A percentile compares a stretch with the other conserved stretches of the same genome.
Conservation (phyloP, 2,888 invertebrate species). For the Macaria notata region DNA sequence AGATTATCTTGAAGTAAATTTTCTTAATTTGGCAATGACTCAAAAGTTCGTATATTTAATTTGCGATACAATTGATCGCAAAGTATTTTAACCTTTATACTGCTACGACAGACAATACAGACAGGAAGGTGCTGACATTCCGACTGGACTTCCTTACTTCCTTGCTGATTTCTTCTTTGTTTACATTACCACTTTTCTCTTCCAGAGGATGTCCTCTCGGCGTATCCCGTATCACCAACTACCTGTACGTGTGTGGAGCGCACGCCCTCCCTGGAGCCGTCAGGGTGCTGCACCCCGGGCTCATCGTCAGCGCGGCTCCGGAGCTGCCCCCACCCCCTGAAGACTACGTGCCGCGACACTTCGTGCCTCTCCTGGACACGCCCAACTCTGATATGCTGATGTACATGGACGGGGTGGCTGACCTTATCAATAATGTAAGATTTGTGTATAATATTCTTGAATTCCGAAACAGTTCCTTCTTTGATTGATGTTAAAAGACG, state of each 20-base stretch:
- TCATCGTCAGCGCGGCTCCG: slow-evolving; percentile 91
- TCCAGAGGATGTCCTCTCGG: slow-evolving; percentile 79
- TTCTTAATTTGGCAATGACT: too few species aligned
- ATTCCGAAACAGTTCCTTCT: too few species aligned
- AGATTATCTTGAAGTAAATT: too few species aligned
- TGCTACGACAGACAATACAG: too few species aligned
- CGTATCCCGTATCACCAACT: slow-evolving; percentile 87
- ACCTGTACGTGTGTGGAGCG: slow-evolving; percentile 90
- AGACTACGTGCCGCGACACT: slow-evolving; percentile 83
- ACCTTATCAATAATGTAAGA: slow-evolving; percentile 87
- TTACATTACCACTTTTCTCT: slow-evolving; percentile 18
- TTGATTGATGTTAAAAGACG: too few species aligned
- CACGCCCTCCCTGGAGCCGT: slow-evolving; percentile 87
- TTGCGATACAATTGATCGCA: too few species aligned
- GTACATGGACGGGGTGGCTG: slow-evolving; percentile 90
- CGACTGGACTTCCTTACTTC: too few species aligned
- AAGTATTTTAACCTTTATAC: too few species aligned
- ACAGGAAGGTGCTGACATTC: too few species aligned
- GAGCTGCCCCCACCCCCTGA: slow-evolving; percentile 88
- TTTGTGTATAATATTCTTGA: background rate
- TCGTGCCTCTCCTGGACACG: slow-evolving; percentile 88
- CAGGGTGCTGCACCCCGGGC: slow-evolving; percentile 86
- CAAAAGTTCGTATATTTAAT: too few species aligned
- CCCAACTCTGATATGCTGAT: slow-evolving; percentile 87
- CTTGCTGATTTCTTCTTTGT: background rate